Conservation (phyloP, 1,140 invertebrate genomes). For the Mamestra configurata region DNA sequence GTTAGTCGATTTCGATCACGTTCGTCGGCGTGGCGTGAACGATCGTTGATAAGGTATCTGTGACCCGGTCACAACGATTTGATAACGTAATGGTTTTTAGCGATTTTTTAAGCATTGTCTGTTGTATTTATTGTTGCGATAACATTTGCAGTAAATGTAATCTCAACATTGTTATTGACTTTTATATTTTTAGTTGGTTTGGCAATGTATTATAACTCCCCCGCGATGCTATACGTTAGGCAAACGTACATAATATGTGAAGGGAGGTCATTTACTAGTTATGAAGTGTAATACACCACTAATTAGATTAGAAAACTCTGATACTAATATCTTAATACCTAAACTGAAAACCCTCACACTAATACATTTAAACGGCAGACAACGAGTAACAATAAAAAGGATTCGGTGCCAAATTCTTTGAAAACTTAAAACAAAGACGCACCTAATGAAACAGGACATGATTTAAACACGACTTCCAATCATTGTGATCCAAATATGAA, state of each 20-base stretch:
- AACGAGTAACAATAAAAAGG: neutral
- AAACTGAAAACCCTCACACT: neutral
- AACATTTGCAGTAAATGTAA: constrained; percentile 17
- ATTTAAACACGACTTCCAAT: constrained; percentile 13
- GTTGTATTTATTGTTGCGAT: constrained; percentile 2
- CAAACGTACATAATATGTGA: too few species aligned
- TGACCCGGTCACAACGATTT: constrained; percentile 43
- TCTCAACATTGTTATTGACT: neutral
- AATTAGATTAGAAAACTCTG: too few species aligned
- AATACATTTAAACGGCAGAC: neutral
- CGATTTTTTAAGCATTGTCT: constrained; percentile 12
- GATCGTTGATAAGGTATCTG: constrained; percentile 37
- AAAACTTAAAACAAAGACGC: neutral
- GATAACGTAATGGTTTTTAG: constrained; percentile 48
- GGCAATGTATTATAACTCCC: too few species aligned
- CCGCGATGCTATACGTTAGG: too few species aligned
- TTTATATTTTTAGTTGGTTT: neutral
- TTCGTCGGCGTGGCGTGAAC: constrained; percentile 30
- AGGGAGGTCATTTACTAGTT: too few species aligned
- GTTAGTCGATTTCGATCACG: constrained; percentile 49
- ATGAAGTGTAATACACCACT: too few species aligned
- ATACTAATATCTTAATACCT: too few species aligned
- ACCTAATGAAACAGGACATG: neutral
- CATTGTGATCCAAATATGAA: constrained; percentile 34
- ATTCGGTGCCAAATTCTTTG: constrained; percentile 4